These are phyloP conservation scores for Drosophila melanocephala DNA, from an alignment of 2,888 invertebrate genomes.

Conservation along the genomic window DNA sequence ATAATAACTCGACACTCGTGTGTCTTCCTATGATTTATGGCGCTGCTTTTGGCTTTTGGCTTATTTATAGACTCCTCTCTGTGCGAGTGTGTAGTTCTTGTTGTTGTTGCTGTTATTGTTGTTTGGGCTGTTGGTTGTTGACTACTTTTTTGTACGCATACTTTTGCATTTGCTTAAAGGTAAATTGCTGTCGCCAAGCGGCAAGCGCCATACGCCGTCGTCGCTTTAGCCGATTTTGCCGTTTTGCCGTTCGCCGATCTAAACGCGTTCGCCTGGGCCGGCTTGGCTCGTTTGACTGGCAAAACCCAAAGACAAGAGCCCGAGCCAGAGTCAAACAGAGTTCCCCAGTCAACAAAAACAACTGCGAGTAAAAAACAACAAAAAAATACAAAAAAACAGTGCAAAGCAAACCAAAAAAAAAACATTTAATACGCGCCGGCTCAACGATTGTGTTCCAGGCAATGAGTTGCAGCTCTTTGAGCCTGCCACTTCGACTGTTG, in stretches of 20 bases:
- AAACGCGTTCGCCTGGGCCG: slow-evolving; percentile 72
- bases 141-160: slow-evolving; percentile 67
- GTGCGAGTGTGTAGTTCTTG: slow-evolving; percentile 51
- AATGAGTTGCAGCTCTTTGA: slow-evolving; percentile 24
- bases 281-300: slow-evolving; percentile 78
- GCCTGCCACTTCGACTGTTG: slow-evolving; percentile 58
- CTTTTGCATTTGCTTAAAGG: slow-evolving; percentile 80
- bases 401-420: slow-evolving; percentile 38
- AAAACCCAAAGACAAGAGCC: slow-evolving; percentile 53
- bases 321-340: slow-evolving; percentile 24
- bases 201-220: slow-evolving; percentile 53
- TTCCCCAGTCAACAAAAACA: slow-evolving; percentile 13
- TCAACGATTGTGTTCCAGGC: slow-evolving; percentile 18
- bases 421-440: slow-evolving; percentile 68
- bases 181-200: slow-evolving; percentile 81
- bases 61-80: slow-evolving; percentile 74
- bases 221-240: slow-evolving; percentile 16
- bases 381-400: slow-evolving; percentile 34
- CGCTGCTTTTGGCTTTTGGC: slow-evolving; percentile 69
- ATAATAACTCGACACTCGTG: slow-evolving; percentile 81
- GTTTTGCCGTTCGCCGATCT: slow-evolving; percentile 28
- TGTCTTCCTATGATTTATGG: slow-evolving; percentile 81
- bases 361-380: background rate
- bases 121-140: slow-evolving; percentile 36
- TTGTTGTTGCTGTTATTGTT: slow-evolving; percentile 42